Percentiles rank a stretch among this genome's conserved stretches.
Evolutionary conservation across 2,797 vertebrate species (phyloP).

Genomic region (Platalea minor): DNA sequence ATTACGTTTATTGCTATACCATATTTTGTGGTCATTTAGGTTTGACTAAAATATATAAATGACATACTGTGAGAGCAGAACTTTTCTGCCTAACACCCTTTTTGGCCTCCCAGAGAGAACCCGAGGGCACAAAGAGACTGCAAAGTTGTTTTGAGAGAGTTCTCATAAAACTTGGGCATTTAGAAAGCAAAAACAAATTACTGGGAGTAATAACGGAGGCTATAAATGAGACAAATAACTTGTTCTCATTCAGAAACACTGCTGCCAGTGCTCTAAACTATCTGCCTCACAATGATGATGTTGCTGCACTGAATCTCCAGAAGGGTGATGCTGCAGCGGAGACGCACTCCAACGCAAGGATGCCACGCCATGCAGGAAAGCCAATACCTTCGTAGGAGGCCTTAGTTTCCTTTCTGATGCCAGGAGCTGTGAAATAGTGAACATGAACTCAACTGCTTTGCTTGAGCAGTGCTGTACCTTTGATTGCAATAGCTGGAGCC

Average conservation of each 20-base stretch:
- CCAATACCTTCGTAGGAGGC: neutral
- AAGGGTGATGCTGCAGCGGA: neutral
- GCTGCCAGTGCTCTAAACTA: neutral
- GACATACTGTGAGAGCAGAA: neutral
- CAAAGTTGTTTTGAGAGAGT: neutral
- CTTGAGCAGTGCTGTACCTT: neutral
- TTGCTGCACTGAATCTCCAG: neutral
- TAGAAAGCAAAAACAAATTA: conserved; percentile 43
- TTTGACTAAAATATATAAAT: conserved; percentile 1
- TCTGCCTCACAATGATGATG: neutral
- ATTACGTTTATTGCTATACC: neutral
- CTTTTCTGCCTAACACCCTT: neutral
- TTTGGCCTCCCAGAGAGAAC: conserved; percentile 20
- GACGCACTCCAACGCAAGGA: neutral
- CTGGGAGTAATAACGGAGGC: neutral
- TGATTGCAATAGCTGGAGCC: neutral
- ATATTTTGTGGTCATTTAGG: neutral
- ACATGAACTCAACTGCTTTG: neutral
- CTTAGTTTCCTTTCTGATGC: neutral
- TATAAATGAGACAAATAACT: conserved; percentile 44
- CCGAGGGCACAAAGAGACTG: neutral
- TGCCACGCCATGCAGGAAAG: neutral
- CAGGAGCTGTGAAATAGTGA: neutral
- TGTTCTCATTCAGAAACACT: conserved; percentile 10
- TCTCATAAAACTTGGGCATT: conserved; percentile 17